Evolutionary conservation across 2,888 invertebrate species (phyloP).

Genomic region (Sepioteuthis lessoniana): DNA sequence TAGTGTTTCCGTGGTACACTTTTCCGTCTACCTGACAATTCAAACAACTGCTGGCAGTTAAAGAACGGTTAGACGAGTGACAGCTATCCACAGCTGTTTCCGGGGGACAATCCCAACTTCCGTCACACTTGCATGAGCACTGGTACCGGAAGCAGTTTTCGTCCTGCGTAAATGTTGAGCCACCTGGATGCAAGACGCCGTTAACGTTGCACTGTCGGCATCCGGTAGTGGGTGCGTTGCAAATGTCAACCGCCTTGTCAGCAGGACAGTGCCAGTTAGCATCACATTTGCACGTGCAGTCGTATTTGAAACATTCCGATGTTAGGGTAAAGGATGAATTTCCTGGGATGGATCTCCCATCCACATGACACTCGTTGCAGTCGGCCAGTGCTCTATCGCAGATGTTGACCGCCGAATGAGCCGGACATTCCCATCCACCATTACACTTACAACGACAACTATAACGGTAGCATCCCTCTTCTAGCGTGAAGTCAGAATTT

Average conservation of each 20-base stretch:
- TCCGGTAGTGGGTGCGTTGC: not conserved
- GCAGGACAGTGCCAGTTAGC: slow-evolving; percentile 52
- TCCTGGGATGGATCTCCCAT: not conserved
- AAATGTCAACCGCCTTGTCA: not conserved
- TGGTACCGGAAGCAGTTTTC: slow-evolving; percentile 56
- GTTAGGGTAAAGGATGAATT: not conserved
- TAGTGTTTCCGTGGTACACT: not conserved
- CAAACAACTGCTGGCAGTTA: not conserved
- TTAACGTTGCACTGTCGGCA: not conserved
- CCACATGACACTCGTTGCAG: not conserved
- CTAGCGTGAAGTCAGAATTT: slow-evolving; percentile 14
- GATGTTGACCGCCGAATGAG: slow-evolving; percentile 54
- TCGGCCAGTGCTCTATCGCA: slow-evolving; percentile 52
- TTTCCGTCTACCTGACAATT: not conserved
- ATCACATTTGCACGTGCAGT: slow-evolving; percentile 46
- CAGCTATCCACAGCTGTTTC: slow-evolving; percentile 55
- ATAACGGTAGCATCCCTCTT: slow-evolving; percentile 42
- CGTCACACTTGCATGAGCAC: slow-evolving; percentile 69
- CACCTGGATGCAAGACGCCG: slow-evolving; percentile 1
- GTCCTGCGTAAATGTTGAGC: slow-evolving; percentile 53
- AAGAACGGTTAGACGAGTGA: not conserved
- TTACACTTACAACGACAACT: slow-evolving; percentile 43
- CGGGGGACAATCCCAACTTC: slow-evolving; percentile 61
- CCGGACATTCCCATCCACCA: slow-evolving; percentile 54
- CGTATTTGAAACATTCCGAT: slow-evolving; percentile 34